Conservation (phyloP, 1,140 invertebrate species). For the Cylas formicarius region DNA sequence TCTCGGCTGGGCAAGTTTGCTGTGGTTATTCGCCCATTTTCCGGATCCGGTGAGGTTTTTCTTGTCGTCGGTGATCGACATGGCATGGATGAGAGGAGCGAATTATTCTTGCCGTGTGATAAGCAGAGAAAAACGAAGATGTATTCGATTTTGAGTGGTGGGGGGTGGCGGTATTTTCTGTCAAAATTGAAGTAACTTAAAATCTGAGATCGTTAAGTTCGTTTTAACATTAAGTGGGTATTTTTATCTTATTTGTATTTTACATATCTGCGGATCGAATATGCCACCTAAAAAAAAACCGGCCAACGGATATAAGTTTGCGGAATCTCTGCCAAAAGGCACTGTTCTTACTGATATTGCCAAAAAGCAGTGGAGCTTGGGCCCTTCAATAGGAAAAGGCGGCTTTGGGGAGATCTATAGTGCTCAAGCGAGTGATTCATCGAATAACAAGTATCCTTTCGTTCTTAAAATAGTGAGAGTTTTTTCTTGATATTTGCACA, state of each 20-base stretch:
- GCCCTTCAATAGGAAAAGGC: slow-evolving; percentile 80
- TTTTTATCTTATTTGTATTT: background rate
- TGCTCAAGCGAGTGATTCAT: slow-evolving; percentile 52
- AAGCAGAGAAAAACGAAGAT: too few relatives aligned
- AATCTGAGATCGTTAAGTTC: background rate
- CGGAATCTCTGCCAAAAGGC: slow-evolving; percentile 67
- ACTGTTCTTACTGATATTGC: slow-evolving; percentile 66
- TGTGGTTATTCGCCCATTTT: too few relatives aligned
- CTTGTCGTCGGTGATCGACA: too few relatives aligned
- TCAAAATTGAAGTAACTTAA: background rate
- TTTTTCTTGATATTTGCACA: background rate
- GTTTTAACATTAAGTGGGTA: background rate
- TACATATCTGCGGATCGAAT: background rate
- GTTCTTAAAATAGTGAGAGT: slow-evolving; percentile 72
- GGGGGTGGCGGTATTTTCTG: background rate
- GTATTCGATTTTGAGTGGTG: background rate
- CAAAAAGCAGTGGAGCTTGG: slow-evolving; percentile 79
- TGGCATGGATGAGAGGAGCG: too few relatives aligned
- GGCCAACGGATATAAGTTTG: slow-evolving; percentile 61
- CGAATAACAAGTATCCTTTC: slow-evolving; percentile 51
- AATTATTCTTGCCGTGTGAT: too few relatives aligned
- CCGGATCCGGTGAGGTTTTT: too few relatives aligned
- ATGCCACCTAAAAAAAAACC: slow-evolving; percentile 27
- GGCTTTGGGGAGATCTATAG: slow-evolving; percentile 91
- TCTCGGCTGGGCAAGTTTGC: too few relatives aligned